phyloP scores from a whole-genome alignment of 2,888 invertebrate genomes.

The Eupithecia pulchellata region DNA sequence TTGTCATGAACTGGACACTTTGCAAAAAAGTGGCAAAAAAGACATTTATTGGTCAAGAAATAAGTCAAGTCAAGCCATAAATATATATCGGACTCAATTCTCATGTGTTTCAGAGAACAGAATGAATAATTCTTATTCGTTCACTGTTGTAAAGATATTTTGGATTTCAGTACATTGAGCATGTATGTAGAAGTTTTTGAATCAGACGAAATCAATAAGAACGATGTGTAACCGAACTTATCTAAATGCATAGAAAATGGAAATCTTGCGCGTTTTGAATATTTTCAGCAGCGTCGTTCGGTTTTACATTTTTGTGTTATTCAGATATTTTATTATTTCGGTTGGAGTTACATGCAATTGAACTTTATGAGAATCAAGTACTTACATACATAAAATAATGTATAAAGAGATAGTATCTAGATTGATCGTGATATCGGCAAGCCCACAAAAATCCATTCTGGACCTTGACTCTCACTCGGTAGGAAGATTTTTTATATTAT shows the following conservation, averaged over 20 bases:
- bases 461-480: background rate
- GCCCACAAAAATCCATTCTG: background rate
- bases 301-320: slow-evolving; percentile 22
- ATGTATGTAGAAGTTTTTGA: background rate
- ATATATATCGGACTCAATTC: no score
- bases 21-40: no score
- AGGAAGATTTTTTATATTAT: background rate
- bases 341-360: background rate
- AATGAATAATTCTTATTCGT: no score
- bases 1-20: no score
- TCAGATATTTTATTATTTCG: slow-evolving; percentile 12
- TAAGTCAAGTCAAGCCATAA: no score
- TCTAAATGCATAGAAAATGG: slow-evolving; percentile 49
- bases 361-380: background rate
- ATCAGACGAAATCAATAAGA: slow-evolving; percentile 35
- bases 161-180: background rate
- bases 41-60: no score
- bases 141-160: background rate
- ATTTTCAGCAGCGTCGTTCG: slow-evolving; percentile 26
- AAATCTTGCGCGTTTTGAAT: slow-evolving; percentile 40
- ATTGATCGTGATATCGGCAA: background rate
- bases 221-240: slow-evolving; percentile 38
- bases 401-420: background rate
- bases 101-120: no score
- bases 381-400: no score